These are phyloP conservation scores for Hirtodrosophila histrioides DNA, from an alignment of 2,888 invertebrate species.

Conservation along the genomic window DNA sequence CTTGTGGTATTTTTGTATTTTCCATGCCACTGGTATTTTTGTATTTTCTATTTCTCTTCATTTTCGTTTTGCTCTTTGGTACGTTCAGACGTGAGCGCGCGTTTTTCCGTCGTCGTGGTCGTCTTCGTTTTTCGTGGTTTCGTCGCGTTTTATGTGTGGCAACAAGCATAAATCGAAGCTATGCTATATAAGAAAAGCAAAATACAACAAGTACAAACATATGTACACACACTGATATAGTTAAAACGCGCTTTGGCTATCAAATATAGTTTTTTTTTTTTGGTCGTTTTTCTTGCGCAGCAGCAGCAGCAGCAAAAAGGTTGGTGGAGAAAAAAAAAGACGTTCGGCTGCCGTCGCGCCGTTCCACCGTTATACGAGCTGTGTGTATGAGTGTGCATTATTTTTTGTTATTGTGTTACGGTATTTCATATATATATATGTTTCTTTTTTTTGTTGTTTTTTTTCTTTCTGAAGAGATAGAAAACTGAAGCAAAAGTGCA, in stretches of 20 bases:
- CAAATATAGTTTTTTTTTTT: conserved; percentile 22
- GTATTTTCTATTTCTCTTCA: conserved; percentile 57
- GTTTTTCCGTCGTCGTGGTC: conserved; percentile 35
- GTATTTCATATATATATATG: conserved; percentile 13
- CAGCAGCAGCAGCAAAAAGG: conserved; percentile 51
- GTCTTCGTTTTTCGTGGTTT: conserved; percentile 42
- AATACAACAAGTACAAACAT: conserved; percentile 20
- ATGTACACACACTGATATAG: conserved; percentile 9
- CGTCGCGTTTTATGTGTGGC: conserved; percentile 45
- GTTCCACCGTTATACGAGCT: conserved; percentile 56
- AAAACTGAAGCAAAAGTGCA: conserved; percentile 37
- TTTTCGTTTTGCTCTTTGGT: conserved; percentile 61
- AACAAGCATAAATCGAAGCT: conserved; percentile 40
- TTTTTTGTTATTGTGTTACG: conserved; percentile 59
- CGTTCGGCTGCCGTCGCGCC: conserved; percentile 54
- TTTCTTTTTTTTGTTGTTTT: conserved; percentile 14
- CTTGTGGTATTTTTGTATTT: conserved; percentile 44
- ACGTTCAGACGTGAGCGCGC: conserved; percentile 60
- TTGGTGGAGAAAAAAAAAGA: conserved; percentile 52
- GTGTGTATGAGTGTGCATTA: conserved; percentile 49
- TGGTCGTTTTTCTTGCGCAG: conserved; percentile 47
- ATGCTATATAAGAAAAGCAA: background rate
- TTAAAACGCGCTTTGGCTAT: conserved; percentile 10
- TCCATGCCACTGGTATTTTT: conserved; percentile 44
- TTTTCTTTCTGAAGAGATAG: background rate